A percentile compares a stretch with the other conserved stretches of the same genome.
phyloP scores from a whole-genome alignment of 2,888 invertebrate genomes.

The Yponomeuta malinellus region DNA sequence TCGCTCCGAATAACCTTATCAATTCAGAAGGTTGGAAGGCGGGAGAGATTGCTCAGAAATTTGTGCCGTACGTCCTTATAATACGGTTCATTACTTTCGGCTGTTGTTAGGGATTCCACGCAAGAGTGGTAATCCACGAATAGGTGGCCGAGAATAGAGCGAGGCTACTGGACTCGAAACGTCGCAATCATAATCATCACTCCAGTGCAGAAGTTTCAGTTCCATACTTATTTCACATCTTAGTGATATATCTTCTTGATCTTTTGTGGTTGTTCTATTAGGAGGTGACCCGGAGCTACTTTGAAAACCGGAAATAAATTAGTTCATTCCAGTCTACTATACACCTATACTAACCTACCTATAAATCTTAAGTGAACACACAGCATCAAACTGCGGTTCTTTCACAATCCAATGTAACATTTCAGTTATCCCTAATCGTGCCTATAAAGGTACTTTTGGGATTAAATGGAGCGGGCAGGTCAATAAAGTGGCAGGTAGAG shows the following conservation, averaged over 20 bases:
- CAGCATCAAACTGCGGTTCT: no score
- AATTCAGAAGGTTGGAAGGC: slow-evolving; percentile 40
- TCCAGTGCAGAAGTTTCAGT: slow-evolving; percentile 14
- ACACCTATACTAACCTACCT: no score
- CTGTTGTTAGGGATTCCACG: slow-evolving; percentile 47
- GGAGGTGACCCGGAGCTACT: no score
- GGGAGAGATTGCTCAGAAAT: slow-evolving; percentile 29
- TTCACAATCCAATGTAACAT: no score
- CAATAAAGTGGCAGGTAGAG: slow-evolving; percentile 58
- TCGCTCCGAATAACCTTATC: slow-evolving; percentile 40
- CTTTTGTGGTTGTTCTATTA: no score
- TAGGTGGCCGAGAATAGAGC: slow-evolving; percentile 73
- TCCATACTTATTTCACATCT: slow-evolving; percentile 11
- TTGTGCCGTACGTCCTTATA: slow-evolving; percentile 37
- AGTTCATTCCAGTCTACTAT: no score
- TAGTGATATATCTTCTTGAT: neutral
- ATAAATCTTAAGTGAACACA: no score
- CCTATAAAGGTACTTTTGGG: slow-evolving; percentile 46
- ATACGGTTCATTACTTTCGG: slow-evolving; percentile 49
- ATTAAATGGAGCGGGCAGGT: slow-evolving; percentile 56
- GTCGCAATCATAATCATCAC: slow-evolving; percentile 21
- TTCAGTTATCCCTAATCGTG: slow-evolving; percentile 42
- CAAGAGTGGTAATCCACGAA: slow-evolving; percentile 65
- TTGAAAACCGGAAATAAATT: no score
- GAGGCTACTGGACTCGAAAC: slow-evolving; percentile 58